A percentile compares a stretch with the other conserved stretches of the same genome.
Conservation (phyloP, 2,888 invertebrate species). For the Meiosimyza platycephala region DNA sequence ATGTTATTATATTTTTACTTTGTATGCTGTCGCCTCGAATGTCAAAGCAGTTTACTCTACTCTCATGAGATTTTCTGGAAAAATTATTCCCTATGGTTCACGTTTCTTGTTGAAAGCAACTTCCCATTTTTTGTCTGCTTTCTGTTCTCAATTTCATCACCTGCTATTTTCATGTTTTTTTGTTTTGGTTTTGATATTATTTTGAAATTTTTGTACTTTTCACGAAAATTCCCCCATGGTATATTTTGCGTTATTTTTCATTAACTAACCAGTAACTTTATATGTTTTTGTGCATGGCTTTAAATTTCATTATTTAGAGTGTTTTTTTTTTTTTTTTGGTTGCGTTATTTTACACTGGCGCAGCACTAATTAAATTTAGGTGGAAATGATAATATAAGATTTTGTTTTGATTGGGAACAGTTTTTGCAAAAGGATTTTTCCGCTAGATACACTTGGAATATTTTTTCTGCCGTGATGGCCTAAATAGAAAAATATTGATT, state of each 20-base stretch:
- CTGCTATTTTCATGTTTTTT: background rate
- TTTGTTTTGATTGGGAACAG: too few species aligned
- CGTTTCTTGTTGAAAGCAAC: background rate
- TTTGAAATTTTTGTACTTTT: constrained; percentile 2
- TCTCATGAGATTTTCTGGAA: constrained; percentile 19
- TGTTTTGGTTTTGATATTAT: background rate
- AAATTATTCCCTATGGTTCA: constrained; percentile 15
- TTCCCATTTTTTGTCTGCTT: background rate
- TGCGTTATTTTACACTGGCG: background rate
- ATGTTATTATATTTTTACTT: background rate
- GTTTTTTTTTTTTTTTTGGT: background rate
- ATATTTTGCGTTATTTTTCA: background rate
- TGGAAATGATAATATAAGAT: too few species aligned
- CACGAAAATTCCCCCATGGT: background rate
- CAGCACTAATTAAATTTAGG: background rate
- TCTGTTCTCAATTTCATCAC: background rate
- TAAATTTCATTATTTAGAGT: background rate
- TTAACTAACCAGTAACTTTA: too few species aligned
- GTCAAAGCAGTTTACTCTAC: background rate
- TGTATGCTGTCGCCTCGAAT: background rate
- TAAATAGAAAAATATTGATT: too few species aligned
- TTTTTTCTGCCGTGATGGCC: background rate
- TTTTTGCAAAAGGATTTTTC: too few species aligned
- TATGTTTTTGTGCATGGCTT: background rate
- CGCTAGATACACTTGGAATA: too few species aligned